Base-by-base conservation (phyloP, 2,797 vertebrate species). In the Micropoecilia bifurca region DNA sequence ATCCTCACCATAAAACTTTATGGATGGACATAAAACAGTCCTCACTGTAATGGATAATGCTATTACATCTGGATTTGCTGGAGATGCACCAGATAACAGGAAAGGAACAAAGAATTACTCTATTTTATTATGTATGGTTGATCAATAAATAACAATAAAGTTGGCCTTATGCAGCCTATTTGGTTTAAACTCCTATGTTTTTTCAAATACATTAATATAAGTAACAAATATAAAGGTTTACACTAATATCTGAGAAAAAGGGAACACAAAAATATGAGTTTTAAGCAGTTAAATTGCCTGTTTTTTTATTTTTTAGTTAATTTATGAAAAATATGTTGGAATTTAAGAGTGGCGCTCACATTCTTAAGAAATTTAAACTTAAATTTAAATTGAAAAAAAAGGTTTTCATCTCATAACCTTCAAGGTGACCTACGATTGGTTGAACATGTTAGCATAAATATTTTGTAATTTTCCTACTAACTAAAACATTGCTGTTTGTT, bases 1-100 rank as follows among this genome's bases (percentile, higher is more conserved):
- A 55, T 81, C 73, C 50, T 80, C 50, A 68, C 45, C 53, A 79
- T 88, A 84, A 88, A 84, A 76, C 71, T 85, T 87, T 87, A 86
- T 79, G 75, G 75, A 76, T 77, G 33, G 41, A 83, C 79, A 88
- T 86, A 91, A 90, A 90, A 79, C 76, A 74, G 53, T 30, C 57
- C 33, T 75, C 41, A 45, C 59, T 63, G 75, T 74, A 74, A 71
- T 4, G 41, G 59, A 33, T 63, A 50, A 41, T 18, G 36, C 41
- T 12, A n/a, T 80, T 73, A 50, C 1, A 80, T 53, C 73, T 75
- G 71, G 79, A 85, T 55, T 55, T 50, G 76, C 61, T 36, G 71
- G 20, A 53, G 71, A 28, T 66, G 41, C 50, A 76, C 25, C 36
- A 71, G 48, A 73, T 47, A 66, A 66, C 47, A 33, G 61, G 50